These are phyloP conservation scores for Ditula angustiorana DNA, from an alignment of 2,888 invertebrate species.

Conservation along the genomic window DNA sequence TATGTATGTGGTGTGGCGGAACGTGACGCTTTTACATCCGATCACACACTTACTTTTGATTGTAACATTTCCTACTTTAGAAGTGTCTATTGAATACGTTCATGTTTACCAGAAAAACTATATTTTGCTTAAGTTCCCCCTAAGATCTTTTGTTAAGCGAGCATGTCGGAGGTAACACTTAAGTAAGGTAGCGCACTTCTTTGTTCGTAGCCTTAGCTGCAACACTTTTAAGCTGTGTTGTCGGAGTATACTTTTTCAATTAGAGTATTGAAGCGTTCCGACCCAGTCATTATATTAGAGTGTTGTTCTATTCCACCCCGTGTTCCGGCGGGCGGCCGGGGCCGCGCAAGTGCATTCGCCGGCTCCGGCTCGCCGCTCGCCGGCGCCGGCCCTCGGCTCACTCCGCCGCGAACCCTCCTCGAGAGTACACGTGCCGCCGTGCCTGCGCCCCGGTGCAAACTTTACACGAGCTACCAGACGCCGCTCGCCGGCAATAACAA, in stretches of 20 bases:
- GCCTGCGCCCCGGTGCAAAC: slow-evolving; percentile 60
- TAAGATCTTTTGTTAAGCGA: not conserved
- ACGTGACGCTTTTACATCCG: slow-evolving; percentile 67
- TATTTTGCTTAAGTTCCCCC: not conserved
- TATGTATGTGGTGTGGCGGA: slow-evolving; percentile 58
- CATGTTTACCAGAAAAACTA: not conserved
- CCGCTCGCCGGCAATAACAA: slow-evolving; percentile 49
- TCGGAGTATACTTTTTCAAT: slow-evolving; percentile 83
- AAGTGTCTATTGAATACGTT: not conserved
- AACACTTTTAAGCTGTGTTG: slow-evolving; percentile 77
- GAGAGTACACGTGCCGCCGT: slow-evolving; percentile 55
- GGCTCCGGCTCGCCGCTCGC: slow-evolving; percentile 46
- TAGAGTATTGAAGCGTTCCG: slow-evolving; percentile 85
- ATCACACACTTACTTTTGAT: slow-evolving; percentile 66
- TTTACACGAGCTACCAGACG: slow-evolving; percentile 71
- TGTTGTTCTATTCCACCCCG: slow-evolving; percentile 82
- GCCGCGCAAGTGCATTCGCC: slow-evolving; percentile 44
- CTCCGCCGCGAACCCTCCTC: slow-evolving; percentile 68
- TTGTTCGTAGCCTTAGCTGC: slow-evolving; percentile 32
- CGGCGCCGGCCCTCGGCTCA: slow-evolving; percentile 56
- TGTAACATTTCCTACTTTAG: slow-evolving; percentile 38
- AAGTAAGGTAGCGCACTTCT: slow-evolving; percentile 13
- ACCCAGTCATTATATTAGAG: slow-evolving; percentile 85
- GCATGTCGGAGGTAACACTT: not conserved
- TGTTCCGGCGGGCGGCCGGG: slow-evolving; percentile 63